A percentile compares a stretch with the other conserved stretches of the same genome.
Evolutionary conservation across 2,797 vertebrate genomes (phyloP).

Genomic region (Choloepus didactylus): DNA sequence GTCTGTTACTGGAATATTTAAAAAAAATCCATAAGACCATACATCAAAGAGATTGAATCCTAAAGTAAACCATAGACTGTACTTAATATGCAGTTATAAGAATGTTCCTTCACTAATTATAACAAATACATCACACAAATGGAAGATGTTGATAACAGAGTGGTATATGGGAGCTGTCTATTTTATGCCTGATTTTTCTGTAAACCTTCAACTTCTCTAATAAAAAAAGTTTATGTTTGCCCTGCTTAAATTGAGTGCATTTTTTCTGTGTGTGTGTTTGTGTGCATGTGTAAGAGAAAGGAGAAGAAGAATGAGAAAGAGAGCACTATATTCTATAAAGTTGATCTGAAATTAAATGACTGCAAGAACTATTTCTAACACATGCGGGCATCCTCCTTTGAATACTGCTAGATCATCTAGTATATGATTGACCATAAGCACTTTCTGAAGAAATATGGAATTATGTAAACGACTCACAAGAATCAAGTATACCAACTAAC

Average conservation of each 20-base stretch:
- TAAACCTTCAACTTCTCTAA: too few species aligned
- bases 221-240: neutral
- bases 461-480: neutral
- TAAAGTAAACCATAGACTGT: too few species aligned
- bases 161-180: too few species aligned
- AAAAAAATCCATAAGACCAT: too few species aligned
- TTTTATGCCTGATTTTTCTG: too few species aligned
- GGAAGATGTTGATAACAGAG: too few species aligned
- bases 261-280: neutral
- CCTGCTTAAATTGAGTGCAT: neutral
- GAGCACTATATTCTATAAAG: neutral
- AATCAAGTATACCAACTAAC: neutral
- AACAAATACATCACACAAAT: too few species aligned
- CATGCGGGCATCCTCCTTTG: neutral
- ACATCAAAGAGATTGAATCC: too few species aligned
- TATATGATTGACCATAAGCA: neutral
- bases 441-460: neutral
- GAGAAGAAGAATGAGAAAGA: too few species aligned
- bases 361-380: neutral
- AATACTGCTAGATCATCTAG: neutral
- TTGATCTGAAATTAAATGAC: neutral
- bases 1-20: too few species aligned
- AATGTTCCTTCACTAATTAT: too few species aligned
- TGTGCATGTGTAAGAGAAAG: neutral
- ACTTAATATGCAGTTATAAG: too few species aligned